These are phyloP conservation scores for Ochropacha duplaris DNA, from an alignment of 2,888 invertebrate species.

Conservation along the genomic window DNA sequence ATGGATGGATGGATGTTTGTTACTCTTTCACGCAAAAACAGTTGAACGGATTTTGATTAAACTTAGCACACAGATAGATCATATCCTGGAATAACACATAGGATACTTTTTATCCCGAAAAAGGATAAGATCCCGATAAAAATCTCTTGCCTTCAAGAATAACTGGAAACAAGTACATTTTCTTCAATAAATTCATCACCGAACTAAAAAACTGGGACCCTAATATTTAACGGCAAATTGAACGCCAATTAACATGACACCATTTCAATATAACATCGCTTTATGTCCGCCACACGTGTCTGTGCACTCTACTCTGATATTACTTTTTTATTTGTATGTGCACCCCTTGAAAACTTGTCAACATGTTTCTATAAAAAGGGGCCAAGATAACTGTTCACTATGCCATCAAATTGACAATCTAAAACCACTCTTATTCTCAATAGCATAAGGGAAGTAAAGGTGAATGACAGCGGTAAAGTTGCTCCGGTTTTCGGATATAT, in stretches of 20 bases:
- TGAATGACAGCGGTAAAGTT: constrained; percentile 14
- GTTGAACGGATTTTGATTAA: too few relatives aligned
- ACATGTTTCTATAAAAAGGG: constrained; percentile 61
- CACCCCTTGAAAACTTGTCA: constrained; percentile 75
- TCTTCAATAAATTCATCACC: neutral
- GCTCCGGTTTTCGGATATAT: constrained; percentile 40
- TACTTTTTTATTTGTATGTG: constrained; percentile 78
- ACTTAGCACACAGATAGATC: too few relatives aligned
- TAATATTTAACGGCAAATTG: constrained; percentile 58
- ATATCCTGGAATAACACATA: too few relatives aligned
- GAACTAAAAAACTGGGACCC: constrained; percentile 15
- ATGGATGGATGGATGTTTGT: too few relatives aligned
- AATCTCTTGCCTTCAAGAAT: too few relatives aligned
- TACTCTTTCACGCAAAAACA: too few relatives aligned
- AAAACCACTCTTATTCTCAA: constrained; percentile 6
- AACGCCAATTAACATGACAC: constrained; percentile 73
- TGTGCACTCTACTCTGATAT: constrained; percentile 47
- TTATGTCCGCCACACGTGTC: constrained; percentile 64
- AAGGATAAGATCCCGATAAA: too few relatives aligned
- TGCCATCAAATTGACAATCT: neutral
- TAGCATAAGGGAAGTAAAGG: constrained; percentile 9
- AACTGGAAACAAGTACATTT: too few relatives aligned
- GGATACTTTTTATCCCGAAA: too few relatives aligned
- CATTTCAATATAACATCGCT: constrained; percentile 66
- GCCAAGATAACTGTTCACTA: constrained; percentile 16